phyloP scores from a whole-genome alignment of 2,113 vertebrate genomes.

The Apaloderma vittatum region DNA sequence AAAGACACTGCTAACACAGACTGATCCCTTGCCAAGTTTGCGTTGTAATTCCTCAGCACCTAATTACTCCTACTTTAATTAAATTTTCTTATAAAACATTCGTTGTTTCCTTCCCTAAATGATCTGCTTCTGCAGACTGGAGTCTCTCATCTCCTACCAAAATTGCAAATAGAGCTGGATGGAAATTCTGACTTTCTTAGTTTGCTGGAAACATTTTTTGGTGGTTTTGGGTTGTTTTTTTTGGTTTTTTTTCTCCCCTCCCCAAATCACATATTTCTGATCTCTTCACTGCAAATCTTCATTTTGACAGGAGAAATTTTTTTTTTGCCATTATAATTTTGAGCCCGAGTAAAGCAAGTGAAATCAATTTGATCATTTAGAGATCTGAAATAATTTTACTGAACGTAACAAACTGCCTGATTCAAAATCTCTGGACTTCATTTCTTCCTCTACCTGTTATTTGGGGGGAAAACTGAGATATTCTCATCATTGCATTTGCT shows the following conservation, averaged over 20 bases:
- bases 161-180: constrained; percentile 4
- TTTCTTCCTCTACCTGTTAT: background rate
- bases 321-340: background rate
- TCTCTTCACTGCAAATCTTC: background rate
- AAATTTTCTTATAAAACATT: constrained; percentile 47
- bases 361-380: background rate
- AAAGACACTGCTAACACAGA: constrained; percentile 36
- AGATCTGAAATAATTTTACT: background rate
- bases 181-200: constrained; percentile 32
- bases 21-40: constrained; percentile 19
- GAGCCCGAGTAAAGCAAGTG: background rate
- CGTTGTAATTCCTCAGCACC: constrained; percentile 51
- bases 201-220: background rate
- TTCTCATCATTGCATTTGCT: background rate
- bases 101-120: constrained; percentile 40
- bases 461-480: rapidly evolving
- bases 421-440: background rate
- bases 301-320: background rate
- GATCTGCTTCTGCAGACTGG: constrained; percentile 21
- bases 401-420: background rate
- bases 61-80: constrained; percentile 63
- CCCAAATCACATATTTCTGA: background rate
- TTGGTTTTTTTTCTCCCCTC: background rate
- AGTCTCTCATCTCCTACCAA: constrained; percentile 46
- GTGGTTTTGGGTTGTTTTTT: background rate